Base-by-base conservation (phyloP, 2,888 invertebrate genomes). In the Cataglyphis altisquamis region DNA sequence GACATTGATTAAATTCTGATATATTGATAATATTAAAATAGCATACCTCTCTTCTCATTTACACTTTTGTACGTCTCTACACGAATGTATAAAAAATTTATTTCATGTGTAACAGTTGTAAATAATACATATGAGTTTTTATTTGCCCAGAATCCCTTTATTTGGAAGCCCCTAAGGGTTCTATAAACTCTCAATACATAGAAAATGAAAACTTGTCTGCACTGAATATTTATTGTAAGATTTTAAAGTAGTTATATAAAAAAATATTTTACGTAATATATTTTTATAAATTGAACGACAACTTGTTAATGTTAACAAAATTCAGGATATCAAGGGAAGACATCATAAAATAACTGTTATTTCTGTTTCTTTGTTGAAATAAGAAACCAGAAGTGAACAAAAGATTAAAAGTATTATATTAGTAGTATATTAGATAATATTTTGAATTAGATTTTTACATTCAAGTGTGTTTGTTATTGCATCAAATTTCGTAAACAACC, bases 401-500 rank as follows among this genome's bases (percentile, higher is more conserved):
- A 67, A 39, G 4, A 3, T 21, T 52, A 29, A 18, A 25, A 39
- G 12, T 52, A 64, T 64, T 6, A 1, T 62, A 15, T 64, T 0
- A 15, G 48, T 52, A 25, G 21, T 0, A 21, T 21, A 21, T 21
- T 39, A 21, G 52, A 29, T 6, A 15, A 63, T 57, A 63, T 32
- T 74, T n/a, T 18, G 15, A 63, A 48, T 63, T 63, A 1, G 18
- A 45, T 8, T 45, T 63, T 10, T n/a, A 15, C 21, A 48, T 15
- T 15, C 21, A 64, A 36, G 32, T 15, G 39, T 29, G 52, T 36
- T 66, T n/a, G 21, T 55, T n/a, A 39, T 18, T 21, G 15, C 8
- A n/a, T 67, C 12, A 39, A 67, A 67, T 55, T 55, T 67, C 67
- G 39, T 67, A 67, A 80, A 73, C 25, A 78, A 41, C 48, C 21